These are phyloP conservation scores for Oppia nitens DNA, from an alignment of 1,140 invertebrate genomes.

Conservation along the genomic window DNA sequence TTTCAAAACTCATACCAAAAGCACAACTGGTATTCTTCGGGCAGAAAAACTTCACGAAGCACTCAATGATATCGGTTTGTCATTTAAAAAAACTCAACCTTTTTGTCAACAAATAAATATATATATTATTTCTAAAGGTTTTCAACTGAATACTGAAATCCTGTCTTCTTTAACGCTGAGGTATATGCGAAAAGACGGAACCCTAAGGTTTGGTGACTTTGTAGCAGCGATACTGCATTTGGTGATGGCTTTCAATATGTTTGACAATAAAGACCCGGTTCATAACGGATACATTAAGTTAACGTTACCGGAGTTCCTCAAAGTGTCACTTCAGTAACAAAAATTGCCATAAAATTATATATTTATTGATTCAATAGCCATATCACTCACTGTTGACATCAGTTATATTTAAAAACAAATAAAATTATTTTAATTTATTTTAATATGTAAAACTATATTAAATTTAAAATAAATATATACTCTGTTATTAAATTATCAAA, in stretches of 20 bases:
- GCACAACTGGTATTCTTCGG: slow-evolving; percentile 72
- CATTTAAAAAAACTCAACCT: not conserved
- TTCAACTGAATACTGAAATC: slow-evolving; percentile 60
- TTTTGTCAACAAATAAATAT: not conserved
- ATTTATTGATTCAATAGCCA: too few species aligned
- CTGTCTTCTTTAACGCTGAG: slow-evolving; percentile 59
- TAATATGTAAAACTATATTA: too few species aligned
- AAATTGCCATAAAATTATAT: too few species aligned
- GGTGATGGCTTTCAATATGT: slow-evolving; percentile 69
- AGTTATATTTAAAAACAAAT: too few species aligned
- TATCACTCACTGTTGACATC: too few species aligned
- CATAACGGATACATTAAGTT: slow-evolving; percentile 65
- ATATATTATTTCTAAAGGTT: slow-evolving; percentile 35
- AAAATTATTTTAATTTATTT: too few species aligned
- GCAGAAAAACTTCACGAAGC: slow-evolving; percentile 70
- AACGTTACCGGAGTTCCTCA: slow-evolving; percentile 60
- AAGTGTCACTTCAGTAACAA: slow-evolving; percentile 29
- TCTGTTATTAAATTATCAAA: too few species aligned
- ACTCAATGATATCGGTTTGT: slow-evolving; percentile 52
- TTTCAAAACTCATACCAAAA: slow-evolving; percentile 75
- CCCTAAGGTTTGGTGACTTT: slow-evolving; percentile 78
- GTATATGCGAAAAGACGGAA: slow-evolving; percentile 83
- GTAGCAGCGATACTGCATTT: slow-evolving; percentile 73
- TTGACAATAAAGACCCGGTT: slow-evolving; percentile 59
- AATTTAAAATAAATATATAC: too few species aligned